Evolutionary conservation across 23 tunicate genomes (phyloP).

Genomic region (Aplidium turbinatum): DNA sequence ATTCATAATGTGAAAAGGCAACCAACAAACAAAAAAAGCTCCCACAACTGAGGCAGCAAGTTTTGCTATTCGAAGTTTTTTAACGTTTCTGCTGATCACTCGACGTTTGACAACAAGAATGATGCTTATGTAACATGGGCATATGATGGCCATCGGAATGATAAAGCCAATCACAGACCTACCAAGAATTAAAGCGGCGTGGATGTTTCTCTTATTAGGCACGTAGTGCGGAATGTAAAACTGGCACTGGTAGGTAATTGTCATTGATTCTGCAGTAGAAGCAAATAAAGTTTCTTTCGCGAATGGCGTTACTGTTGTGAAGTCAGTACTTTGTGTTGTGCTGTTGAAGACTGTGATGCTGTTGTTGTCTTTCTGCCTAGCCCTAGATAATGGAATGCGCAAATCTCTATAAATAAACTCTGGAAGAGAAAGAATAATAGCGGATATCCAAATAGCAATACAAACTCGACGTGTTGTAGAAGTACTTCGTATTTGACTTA

Average conservation of each 20-base stretch:
- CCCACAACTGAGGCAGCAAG: constrained; percentile 63
- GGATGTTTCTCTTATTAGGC: constrained; percentile 19
- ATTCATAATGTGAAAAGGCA: constrained; percentile 53
- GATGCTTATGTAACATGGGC: constrained; percentile 60
- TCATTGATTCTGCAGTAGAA: too few relatives aligned
- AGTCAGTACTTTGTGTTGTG: too few relatives aligned
- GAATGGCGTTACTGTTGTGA: too few relatives aligned
- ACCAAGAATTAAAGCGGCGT: constrained; percentile 51
- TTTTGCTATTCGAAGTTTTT: constrained; percentile 59
- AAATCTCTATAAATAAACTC: constrained; percentile 35
- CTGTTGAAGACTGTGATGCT: background rate
- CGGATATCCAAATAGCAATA: constrained; percentile 47
- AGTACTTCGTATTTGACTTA: constrained; percentile 32
- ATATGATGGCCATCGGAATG: constrained; percentile 67
- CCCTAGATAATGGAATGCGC: background rate
- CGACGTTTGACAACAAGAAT: constrained; percentile 57
- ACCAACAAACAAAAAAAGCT: constrained; percentile 85
- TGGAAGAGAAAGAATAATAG: constrained; percentile 57
- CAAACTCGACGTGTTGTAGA: constrained; percentile 47
- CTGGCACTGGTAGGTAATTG: too few relatives aligned
- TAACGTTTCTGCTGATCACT: constrained; percentile 50
- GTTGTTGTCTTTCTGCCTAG: background rate
- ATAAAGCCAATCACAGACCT: constrained; percentile 56
- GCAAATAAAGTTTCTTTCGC: too few relatives aligned
- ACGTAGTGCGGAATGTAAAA: constrained; percentile 35